Percentiles rank a stretch among this genome's conserved stretches.
Conservation (phyloP, 2,888 invertebrate species). For the Ametastegia equiseti region DNA sequence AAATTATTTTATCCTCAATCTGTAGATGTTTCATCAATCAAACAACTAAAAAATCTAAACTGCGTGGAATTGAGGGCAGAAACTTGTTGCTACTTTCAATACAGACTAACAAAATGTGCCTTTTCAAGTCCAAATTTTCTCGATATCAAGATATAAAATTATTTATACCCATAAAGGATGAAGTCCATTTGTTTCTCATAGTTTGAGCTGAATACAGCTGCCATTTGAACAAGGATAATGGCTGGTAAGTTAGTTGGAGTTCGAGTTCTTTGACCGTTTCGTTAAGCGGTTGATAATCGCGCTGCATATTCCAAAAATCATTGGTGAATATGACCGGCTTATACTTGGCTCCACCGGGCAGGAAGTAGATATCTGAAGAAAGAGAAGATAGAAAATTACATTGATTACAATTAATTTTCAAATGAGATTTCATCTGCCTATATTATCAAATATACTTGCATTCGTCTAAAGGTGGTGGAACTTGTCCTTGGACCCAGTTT, state of each 20-base stretch:
- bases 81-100: too few relatives aligned
- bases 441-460: slow-evolving; percentile 75
- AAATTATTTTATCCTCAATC: neutral
- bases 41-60: too few relatives aligned
- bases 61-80: too few relatives aligned
- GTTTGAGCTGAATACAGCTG: slow-evolving; percentile 98
- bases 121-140: neutral
- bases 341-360: slow-evolving; percentile 91
- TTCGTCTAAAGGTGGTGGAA: slow-evolving; percentile 95
- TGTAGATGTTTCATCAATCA: too few relatives aligned
- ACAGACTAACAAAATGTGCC: too few relatives aligned
- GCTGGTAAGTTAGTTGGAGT: slow-evolving; percentile 88
- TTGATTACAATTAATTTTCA: too few relatives aligned
- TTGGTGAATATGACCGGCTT: slow-evolving; percentile 96
- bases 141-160: neutral
- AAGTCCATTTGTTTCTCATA: slow-evolving; percentile 91
- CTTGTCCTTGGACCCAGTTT: slow-evolving; percentile 93
- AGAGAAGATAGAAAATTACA: slow-evolving; percentile 51
- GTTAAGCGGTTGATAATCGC: slow-evolving; percentile 95
- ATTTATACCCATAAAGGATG: slow-evolving; percentile 68
- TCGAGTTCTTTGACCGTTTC: slow-evolving; percentile 86
- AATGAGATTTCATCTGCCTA: too few relatives aligned
- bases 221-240: slow-evolving; percentile 97
- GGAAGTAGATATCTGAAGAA: slow-evolving; percentile 86
- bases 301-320: slow-evolving; percentile 99